Evolutionary conservation across 1,140 invertebrate genomes (phyloP), one percentile per base, ranked within the genome.

Genomic region (Ladona fulva): DNA sequence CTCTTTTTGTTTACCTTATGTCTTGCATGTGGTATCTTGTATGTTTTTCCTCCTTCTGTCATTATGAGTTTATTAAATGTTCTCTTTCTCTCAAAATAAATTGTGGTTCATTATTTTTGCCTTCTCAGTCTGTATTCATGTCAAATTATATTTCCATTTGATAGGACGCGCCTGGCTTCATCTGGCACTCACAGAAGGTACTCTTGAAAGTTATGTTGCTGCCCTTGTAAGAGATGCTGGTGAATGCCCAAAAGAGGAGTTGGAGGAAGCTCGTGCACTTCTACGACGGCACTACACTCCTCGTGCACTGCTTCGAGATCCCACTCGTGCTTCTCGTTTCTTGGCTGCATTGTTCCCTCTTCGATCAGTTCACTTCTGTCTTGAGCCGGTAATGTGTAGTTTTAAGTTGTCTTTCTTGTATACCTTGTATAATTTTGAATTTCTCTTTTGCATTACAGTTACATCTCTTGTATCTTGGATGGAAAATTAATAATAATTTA

Each of bases 161-260:
- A n/a, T 78, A 87, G 86, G 86, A 78, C 82, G 86, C 79, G 85
- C 86, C 77, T 87, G 86, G 86, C 80, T 87, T 10, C 86, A 87
- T 80, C 85, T 86, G 37, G 86, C 86, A 37, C 77, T 87, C 42
- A 87, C 85, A 59, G 86, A 87, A 80, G 86, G 85, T 59, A 86
- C 85, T 74, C 85, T 87, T 75, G 85, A 86, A 79, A 86, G 86
- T 78, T 87, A 87, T 78, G 80, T 87, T 76, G 85, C 84, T n/a
- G 87, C 86, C 80, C 82, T 87, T 76, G 74, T 85, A 77, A 80
- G 84, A 24, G 85, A 87, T 77, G 80, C 80, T 0, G 83, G 83
- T 52, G 84, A 66, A 6, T 66, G 52, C 12, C 52, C 52, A 66
- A 66, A 22, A 66, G 52, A 66, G 3, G 52, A 66, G n/a, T 22